Evolutionary conservation across 2,888 invertebrate species (phyloP).

Genomic region (Odontocolon sp.): DNA sequence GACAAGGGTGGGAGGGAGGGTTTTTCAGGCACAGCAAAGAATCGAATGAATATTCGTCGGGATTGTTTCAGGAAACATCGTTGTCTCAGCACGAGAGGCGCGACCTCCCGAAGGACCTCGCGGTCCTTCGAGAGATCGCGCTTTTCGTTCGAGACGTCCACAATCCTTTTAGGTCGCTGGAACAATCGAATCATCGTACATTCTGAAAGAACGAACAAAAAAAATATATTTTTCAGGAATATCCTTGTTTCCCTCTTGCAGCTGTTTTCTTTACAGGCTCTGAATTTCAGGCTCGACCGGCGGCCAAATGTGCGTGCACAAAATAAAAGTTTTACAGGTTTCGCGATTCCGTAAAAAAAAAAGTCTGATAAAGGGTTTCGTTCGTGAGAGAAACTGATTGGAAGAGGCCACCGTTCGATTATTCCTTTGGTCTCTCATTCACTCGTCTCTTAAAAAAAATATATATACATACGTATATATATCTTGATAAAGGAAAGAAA

Average conservation of each 20-base stretch:
- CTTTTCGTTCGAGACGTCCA: conserved; percentile 25
- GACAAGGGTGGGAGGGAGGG: conserved; percentile 34
- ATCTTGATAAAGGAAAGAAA: conserved; percentile 34
- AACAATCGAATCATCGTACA: conserved; percentile 67
- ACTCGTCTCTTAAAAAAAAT: conserved; percentile 15
- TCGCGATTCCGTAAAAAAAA: conserved; percentile 65
- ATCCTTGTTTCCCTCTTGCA: conserved; percentile 75
- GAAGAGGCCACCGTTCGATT: conserved; percentile 53
- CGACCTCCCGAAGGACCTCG: conserved; percentile 48
- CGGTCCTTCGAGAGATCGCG: conserved; percentile 32
- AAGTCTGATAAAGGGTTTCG: conserved; percentile 56
- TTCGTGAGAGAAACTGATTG: conserved; percentile 54
- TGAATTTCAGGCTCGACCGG: conserved; percentile 77
- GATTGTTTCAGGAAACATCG: conserved; percentile 58
- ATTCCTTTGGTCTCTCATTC: conserved; percentile 48
- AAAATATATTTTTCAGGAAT: conserved; percentile 65
- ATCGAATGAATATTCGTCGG: conserved; percentile 54
- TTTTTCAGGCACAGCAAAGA: conserved; percentile 55
- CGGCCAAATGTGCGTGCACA: conserved; percentile 64
- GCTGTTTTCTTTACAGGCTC: conserved; percentile 80
- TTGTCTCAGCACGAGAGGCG: conserved; percentile 37
- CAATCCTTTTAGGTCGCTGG: conserved; percentile 71
- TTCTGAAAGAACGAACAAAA: conserved; percentile 20
- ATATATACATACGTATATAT: no score
- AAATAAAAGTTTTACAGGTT: conserved; percentile 56